These are phyloP conservation scores for Trachythela sp. DNA, from an alignment of 64 coral and sea anemone genomes.

Conservation along the genomic window DNA sequence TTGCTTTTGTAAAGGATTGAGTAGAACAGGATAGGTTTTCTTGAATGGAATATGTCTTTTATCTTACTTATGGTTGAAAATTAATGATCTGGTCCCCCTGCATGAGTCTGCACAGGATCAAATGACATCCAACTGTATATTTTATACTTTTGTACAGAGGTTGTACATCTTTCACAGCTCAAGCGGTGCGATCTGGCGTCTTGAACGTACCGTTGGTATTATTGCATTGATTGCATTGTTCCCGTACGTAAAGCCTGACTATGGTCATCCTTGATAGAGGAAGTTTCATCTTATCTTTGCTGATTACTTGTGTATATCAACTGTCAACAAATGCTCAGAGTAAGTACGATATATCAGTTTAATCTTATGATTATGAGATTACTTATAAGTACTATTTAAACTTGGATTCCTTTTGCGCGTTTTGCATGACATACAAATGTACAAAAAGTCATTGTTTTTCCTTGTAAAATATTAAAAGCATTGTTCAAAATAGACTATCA, in stretches of 20 bases:
- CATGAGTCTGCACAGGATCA: not conserved
- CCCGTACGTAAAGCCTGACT: not conserved
- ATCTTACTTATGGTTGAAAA: not conserved
- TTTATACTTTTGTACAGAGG: not conserved
- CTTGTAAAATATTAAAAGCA: not conserved
- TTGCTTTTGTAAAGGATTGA: not conserved
- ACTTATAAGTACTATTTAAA: too few relatives aligned
- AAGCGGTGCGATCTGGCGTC: not conserved
- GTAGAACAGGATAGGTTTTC: too few relatives aligned
- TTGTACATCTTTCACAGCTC: not conserved
- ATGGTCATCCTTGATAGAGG: not conserved
- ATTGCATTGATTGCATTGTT: slow-evolving; percentile 2
- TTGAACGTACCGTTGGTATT: not conserved
- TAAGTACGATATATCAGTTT: not conserved
- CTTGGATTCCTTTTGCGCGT: not conserved
- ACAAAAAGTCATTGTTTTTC: too few relatives aligned
- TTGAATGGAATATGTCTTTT: not conserved
- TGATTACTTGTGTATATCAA: not conserved
- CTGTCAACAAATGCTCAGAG: slow-evolving; percentile 7
- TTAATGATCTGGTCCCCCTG: not conserved
- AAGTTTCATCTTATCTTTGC: not conserved
- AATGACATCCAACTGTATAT: not conserved
- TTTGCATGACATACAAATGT: not conserved
- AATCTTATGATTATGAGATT: not conserved
- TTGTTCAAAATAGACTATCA: not conserved